Base-by-base conservation (phyloP, 2,797 vertebrate genomes). In the Smutsia temminckii region DNA sequence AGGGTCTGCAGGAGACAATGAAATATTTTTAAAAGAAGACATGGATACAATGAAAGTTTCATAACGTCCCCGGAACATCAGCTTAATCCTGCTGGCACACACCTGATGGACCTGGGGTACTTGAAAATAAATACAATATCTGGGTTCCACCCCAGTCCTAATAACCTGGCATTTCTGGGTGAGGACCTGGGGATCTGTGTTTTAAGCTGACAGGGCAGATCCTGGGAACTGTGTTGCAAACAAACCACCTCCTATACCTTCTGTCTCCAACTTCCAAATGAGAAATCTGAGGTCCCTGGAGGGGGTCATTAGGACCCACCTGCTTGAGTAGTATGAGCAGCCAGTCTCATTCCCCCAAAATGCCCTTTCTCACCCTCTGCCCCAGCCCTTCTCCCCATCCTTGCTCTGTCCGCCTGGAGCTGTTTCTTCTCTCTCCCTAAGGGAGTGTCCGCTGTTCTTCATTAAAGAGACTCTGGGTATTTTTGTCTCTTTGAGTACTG, bases 401-500 rank as follows among this genome's bases (percentile, higher is more conserved):
- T 79, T 75, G 59, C 86, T 91, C 68, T 53, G 77, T 21, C 61
- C 1, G 53, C 77, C 83, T 53, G 32, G 77, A 89, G 78, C 59
- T 72, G 21, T 94, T 88, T 29, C 63, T 79, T 69, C 59, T 46
- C 71, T 75, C 75, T 92, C 79, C 72, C 91, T 71, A 49, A 75
- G 66, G 64, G 46, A 88, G 37, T 96, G 75, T 84, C 68, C 83
- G 72, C 97, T 97, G 95, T 96, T 97, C 96, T 74, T 97, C 95
- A 97, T 97, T 96, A 97, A 92, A 21, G 34, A 91, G 95, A 94
- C 66, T 42, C 79, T 32, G 92, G 89, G 55, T 97, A 95, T 93
- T 95, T 97, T 96, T 96, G 95, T 97, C 95, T 98, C 42, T 93
- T 40, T 5, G n/a, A 97, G 68, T 59, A 95, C 95, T 95, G 32